These are phyloP conservation scores for Asteroscopus sphinx DNA, from an alignment of 2,888 invertebrate species.

Conservation along the genomic window DNA sequence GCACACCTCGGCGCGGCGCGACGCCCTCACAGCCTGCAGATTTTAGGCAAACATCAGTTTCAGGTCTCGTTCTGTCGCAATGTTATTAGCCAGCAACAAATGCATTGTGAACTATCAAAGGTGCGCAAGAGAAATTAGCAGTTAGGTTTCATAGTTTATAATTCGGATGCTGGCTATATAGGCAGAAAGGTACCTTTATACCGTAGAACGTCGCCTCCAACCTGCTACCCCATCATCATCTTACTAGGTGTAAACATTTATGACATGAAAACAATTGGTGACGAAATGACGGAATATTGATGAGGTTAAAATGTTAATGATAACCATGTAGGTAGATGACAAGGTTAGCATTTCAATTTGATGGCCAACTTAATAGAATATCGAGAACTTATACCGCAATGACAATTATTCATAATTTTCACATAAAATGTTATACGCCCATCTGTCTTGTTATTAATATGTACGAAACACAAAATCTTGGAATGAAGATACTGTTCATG, in stretches of 20 bases:
- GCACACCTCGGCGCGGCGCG: conserved; percentile 25
- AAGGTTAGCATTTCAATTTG: conserved; percentile 15
- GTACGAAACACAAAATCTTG: not conserved
- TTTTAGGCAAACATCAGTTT: conserved; percentile 67
- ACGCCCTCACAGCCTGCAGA: conserved; percentile 63
- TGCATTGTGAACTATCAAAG: conserved; percentile 67
- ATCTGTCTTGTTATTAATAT: conserved; percentile 8
- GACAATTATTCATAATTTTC: conserved; percentile 31
- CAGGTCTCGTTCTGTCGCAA: conserved; percentile 64
- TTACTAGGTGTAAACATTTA: conserved; percentile 43
- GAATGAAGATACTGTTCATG: not conserved
- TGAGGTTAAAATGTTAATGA: conserved; percentile 11
- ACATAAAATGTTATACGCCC: not conserved
- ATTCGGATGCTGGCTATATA: conserved; percentile 63
- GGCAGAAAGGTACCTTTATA: conserved; percentile 66
- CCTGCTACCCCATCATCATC: conserved; percentile 68
- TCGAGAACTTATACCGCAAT: conserved; percentile 36
- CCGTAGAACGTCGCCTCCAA: conserved; percentile 68
- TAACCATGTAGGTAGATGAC: conserved; percentile 11
- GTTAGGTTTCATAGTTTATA: conserved; percentile 64
- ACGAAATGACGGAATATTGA: conserved; percentile 13
- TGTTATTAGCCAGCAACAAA: conserved; percentile 75
- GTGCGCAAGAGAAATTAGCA: conserved; percentile 71
- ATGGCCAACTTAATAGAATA: conserved; percentile 1
- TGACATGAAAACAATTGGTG: conserved; percentile 33